Evolutionary conservation across 2,888 invertebrate species (phyloP), one percentile per base, ranked within the genome.

Genomic region (Drosophila aldrichi): DNA sequence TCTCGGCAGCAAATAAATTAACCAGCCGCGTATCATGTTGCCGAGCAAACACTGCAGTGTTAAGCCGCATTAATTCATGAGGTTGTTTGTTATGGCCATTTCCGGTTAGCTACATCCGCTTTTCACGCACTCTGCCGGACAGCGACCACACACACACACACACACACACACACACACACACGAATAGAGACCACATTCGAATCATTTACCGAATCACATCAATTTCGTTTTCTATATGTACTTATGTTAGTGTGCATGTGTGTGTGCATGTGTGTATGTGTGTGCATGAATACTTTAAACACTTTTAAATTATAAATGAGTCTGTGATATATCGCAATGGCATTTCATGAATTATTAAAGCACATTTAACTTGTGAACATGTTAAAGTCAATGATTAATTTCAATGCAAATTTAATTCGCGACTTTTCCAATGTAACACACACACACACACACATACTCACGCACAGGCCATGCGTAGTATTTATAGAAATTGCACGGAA

Each of bases 51-150:
- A 25, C 25, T 7, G 25, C 25, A 66, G 48, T 63, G 51, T 46
- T 57, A 74, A 58, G 78, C 69, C 73, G 65, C 76, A 77, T 88
- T 88, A 88, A 82, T 90, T 81, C 89, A 82, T 82, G 83, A 72
- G 72, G 63, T 71, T 79, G 66, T 68, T 78, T 82, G 79, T 86
- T 83, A 81, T 88, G 82, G 75, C 74, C 75, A 74, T 86, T 82
- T 88, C 86, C 86, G 89, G 87, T 64, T 82, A 70, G 60, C 71
- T 52, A 71, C 68, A 85, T 89, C 88, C 85, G 86, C 66, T 79
- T 79, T 69, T 71, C 81, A 67, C 81, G 71, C 89, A 70, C 66
- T 75, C 63, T 63, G 65, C 48, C 34, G 64, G 70, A 67, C 70
- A 60, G 55, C 44, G 64, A 69, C 25, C 61, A 49, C 60, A 58